These are phyloP conservation scores for Globia sparganii DNA, from an alignment of 2,888 invertebrate species.

Conservation along the genomic window DNA sequence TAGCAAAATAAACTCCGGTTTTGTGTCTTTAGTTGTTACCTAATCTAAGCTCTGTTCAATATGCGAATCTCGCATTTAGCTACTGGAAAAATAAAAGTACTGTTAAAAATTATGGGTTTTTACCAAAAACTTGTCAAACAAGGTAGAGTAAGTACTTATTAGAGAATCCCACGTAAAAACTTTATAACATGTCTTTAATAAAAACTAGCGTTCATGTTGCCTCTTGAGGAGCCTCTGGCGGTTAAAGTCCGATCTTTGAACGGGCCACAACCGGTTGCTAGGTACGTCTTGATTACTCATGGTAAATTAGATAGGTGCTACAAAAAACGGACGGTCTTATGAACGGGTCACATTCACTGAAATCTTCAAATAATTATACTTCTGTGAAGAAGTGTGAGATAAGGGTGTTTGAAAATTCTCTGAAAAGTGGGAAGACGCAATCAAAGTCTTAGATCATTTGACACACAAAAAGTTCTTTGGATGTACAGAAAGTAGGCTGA, in stretches of 20 bases:
- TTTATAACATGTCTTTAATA: conserved; percentile 20
- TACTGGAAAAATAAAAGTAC: background rate
- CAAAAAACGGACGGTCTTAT: conserved; percentile 19
- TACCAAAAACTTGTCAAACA: conserved; percentile 10
- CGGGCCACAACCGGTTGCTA: conserved; percentile 54
- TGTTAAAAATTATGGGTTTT: conserved; percentile 9
- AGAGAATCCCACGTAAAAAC: conserved; percentile 1
- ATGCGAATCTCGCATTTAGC: background rate
- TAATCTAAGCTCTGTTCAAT: background rate
- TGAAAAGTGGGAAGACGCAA: conserved; percentile 11
- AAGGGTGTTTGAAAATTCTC: background rate
- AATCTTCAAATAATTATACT: conserved; percentile 17
- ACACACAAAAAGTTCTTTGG: conserved; percentile 6
- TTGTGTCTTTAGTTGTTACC: background rate
- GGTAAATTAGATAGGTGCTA: conserved; percentile 8
- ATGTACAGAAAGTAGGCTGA: conserved; percentile 13
- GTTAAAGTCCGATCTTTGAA: conserved; percentile 52
- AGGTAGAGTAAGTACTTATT: conserved; percentile 6
- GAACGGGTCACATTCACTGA: conserved; percentile 31
- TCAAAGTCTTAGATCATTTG: conserved; percentile 25
- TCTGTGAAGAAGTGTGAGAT: conserved; percentile 11
- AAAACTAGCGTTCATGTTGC: conserved; percentile 12
- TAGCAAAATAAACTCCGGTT: conserved; percentile 2
- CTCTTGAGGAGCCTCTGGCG: conserved; percentile 43
- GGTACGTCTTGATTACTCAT: background rate